Conservation (phyloP, 2,797 vertebrate species). For the Garrulus glandarius region DNA sequence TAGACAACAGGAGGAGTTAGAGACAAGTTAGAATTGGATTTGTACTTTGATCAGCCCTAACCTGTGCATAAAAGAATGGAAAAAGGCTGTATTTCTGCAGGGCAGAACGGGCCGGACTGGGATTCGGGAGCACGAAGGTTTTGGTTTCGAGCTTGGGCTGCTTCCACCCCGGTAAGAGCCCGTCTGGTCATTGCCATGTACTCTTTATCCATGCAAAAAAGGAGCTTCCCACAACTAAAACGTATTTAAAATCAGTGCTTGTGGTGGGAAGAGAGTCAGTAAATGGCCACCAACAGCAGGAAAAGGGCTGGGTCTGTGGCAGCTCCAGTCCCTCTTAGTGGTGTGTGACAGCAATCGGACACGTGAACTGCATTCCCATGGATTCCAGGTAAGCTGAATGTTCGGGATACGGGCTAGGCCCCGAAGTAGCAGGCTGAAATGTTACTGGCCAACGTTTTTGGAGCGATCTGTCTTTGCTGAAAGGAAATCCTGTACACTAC, state of each 20-base stretch:
- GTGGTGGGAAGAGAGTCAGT: conserved; percentile 70
- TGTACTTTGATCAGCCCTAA: conserved; percentile 78
- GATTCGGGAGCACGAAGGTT: conserved; percentile 52
- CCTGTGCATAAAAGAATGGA: conserved; percentile 69
- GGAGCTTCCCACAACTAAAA: conserved; percentile 71
- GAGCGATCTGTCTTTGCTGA: conserved; percentile 28
- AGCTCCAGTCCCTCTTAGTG: conserved; percentile 60
- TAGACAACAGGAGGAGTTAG: conserved; percentile 90
- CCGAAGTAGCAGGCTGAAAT: conserved; percentile 49
- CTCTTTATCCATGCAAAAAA: conserved; percentile 58
- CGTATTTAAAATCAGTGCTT: conserved; percentile 72
- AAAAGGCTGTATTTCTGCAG: conserved; percentile 59
- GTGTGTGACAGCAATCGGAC: conserved; percentile 54
- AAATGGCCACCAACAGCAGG: conserved; percentile 44
- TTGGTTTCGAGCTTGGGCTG: conserved; percentile 70
- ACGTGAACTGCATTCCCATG: not conserved
- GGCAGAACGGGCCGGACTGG: conserved; percentile 57
- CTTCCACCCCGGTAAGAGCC: conserved; percentile 55
- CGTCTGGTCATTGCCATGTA: conserved; percentile 32
- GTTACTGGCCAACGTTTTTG: conserved; percentile 43
- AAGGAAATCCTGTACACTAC: conserved; percentile 35
- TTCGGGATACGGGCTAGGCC: not conserved
- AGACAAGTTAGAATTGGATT: conserved; percentile 87
- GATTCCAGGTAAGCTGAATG: not conserved
- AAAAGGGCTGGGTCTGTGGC: conserved; percentile 51